Evolutionary conservation across 2,113 vertebrate species (phyloP).

Genomic region (Ardeotis arabs): DNA sequence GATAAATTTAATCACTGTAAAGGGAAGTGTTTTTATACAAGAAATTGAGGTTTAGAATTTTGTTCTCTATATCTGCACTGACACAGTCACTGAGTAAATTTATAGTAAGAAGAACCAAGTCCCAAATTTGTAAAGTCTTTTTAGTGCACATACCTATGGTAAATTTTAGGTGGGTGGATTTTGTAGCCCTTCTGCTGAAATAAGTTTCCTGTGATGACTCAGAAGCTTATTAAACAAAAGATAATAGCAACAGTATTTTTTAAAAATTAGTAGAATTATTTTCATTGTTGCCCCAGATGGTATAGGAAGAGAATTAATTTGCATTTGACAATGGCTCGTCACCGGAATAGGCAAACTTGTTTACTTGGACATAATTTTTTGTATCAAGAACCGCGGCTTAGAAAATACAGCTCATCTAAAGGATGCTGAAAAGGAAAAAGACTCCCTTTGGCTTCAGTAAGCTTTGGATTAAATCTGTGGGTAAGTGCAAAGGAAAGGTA

Average conservation of each 20-base stretch:
- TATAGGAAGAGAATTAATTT: neutral
- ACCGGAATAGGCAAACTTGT: neutral
- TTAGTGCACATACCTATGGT: neutral
- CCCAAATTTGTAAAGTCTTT: neutral
- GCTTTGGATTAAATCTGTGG: neutral
- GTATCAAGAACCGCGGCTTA: neutral
- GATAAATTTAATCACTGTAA: neutral
- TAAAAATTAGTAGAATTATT: neutral
- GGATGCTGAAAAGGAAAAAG: neutral
- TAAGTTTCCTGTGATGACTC: neutral
- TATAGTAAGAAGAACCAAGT: neutral
- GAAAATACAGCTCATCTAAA: neutral
- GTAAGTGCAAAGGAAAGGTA: neutral
- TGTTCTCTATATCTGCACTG: neutral
- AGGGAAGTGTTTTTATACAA: neutral
- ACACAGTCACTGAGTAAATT: neutral
- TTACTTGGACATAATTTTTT: neutral
- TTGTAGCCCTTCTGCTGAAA: neutral
- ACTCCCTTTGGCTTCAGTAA: neutral
- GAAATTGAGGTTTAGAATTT: neutral
- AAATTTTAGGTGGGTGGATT: neutral
- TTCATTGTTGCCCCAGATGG: neutral
- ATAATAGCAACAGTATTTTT: neutral
- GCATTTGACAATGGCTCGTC: neutral
- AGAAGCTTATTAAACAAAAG: neutral